Base-by-base conservation (phyloP, 2,888 invertebrate genomes). In the Plagodis dolabraria region DNA sequence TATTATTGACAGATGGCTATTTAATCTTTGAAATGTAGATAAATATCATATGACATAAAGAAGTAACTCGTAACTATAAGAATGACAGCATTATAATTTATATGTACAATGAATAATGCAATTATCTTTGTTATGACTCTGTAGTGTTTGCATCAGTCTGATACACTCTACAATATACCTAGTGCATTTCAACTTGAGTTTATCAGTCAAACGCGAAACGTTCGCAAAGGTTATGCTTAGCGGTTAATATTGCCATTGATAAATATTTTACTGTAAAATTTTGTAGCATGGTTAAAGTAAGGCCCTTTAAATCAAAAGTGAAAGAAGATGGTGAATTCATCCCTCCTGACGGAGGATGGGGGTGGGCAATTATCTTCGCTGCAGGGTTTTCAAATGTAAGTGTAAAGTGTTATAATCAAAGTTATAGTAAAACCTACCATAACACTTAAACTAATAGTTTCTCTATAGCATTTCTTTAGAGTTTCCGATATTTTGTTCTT, bases 341-440 rank as follows among this genome's bases (percentile, higher is more conserved):
- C 47, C 94, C 96, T 0, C 96, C 96, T 0, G 96, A 96, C 79
- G 96, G 96, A 5, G 96, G 96, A 0, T 96, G 96, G 96, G 95
- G 95, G 0, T 96, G 96, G 96, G 88, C 96, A 79, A 93, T 96
- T 22, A 94, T 96, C 36, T 74, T 96, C 6, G 96, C 96, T 6
- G 95, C 95, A 51, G 96, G 96, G 69, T 87, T 95, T 72, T 95
- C 95, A 53, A 96, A 96, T 80, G 96, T 96, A 87, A 94, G 95
- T 94, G 48, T n/a, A 2, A 33, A 38, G 8, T 8, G 4, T 36
- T 5, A 5, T 35, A 35, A 22, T 22, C 22, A 22, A 22, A 4
- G n/a, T n/a, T n/a, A n/a, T n/a, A n/a, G 22, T 4, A 22, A 1
- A 22, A 22, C 22, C 22, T 22, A 2, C 1, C 22, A 22, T 22